Base-by-base conservation (phyloP, 1,140 invertebrate species). In the Lordiphosa mommai region DNA sequence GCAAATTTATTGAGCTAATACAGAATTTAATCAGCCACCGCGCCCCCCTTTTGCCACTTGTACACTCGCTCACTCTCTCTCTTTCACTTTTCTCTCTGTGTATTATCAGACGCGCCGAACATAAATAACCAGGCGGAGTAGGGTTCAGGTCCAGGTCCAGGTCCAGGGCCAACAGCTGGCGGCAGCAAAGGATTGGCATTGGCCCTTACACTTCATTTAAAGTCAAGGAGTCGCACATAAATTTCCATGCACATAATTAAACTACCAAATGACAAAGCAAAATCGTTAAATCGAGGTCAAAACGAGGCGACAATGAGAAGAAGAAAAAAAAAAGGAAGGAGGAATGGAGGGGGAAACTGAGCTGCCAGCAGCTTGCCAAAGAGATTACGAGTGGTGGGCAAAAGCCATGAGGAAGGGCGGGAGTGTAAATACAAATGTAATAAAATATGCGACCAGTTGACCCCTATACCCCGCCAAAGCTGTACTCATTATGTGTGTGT, bases 171-270 rank as follows among this genome's bases (percentile, higher is more conserved):
- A 82, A 74, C 76, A 80, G 74, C 74, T 74, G 74, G 70, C 76
- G 70, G 70, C 70, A 49, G 2, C 43, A 77, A 77, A 77, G 70
- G 73, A 77, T 77, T 76, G 72, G 32, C 63, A 71, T 53, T 71
- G 70, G 43, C 59, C 67, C 76, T 82, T 82, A 82, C 76, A 82
- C 68, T 84, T 84, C 77, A 84, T 84, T 84, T 84, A 84, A 84
- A 84, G 72, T 84, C 63, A 82, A 84, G 77, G 59, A 82, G 72
- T 84, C 77, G 77, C 79, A 84, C 77, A 84, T 84, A 84, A 84
- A 84, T 84, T 84, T 72, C 68, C 72, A 84, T 84, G 77, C 79
- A 84, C 77, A 82, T 82, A 82, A 82, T 82, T 82, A 84, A 84
- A 84, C 79, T 73, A 47, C 52, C 77, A 60, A 82, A 84, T 84